A percentile compares a stretch with the other conserved stretches of the same genome.
These are phyloP conservation scores for Turritopsis rubra DNA, from an alignment of 30 jellyfish, hydroid and myxozoan species.

Conservation along the genomic window DNA sequence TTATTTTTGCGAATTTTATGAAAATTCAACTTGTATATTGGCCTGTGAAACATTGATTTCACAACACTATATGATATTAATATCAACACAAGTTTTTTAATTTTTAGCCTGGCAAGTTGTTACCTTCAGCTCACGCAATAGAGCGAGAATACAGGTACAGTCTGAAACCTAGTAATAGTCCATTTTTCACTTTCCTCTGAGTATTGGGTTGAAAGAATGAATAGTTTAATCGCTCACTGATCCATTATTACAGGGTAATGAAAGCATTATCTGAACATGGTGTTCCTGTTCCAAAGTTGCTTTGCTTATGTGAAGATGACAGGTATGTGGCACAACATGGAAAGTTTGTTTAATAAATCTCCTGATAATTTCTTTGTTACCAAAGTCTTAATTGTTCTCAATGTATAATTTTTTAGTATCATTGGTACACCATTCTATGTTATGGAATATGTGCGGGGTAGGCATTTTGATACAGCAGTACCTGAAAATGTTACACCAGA, in stretches of 20 bases:
- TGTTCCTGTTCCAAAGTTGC: constrained; percentile 86
- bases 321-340: constrained; percentile 45
- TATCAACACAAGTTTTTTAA: not conserved
- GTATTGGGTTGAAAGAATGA: not conserved
- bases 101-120: constrained; percentile 89
- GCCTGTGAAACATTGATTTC: too few species aligned
- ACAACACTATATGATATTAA: not conserved
- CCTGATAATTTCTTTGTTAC: not conserved
- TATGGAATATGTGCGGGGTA: constrained; percentile 84
- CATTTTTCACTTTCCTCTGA: not conserved
- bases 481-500: constrained; percentile 47
- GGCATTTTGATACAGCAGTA: constrained; percentile 47
- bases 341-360: not conserved
- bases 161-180: not conserved
- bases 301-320: constrained; percentile 65
- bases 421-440: constrained; percentile 75
- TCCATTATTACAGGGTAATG: constrained; percentile 72
- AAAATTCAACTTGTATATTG: too few species aligned
- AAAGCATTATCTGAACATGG: constrained; percentile 58
- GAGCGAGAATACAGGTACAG: constrained; percentile 87
- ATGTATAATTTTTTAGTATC: constrained; percentile 23
- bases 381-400: not conserved
- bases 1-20: constrained; percentile 7
- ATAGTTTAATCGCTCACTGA: too few species aligned
- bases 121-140: constrained; percentile 92